Percentiles rank a stretch among this genome's conserved stretches.
Conservation (phyloP, 2,888 invertebrate species). For the Thumatha senex region DNA sequence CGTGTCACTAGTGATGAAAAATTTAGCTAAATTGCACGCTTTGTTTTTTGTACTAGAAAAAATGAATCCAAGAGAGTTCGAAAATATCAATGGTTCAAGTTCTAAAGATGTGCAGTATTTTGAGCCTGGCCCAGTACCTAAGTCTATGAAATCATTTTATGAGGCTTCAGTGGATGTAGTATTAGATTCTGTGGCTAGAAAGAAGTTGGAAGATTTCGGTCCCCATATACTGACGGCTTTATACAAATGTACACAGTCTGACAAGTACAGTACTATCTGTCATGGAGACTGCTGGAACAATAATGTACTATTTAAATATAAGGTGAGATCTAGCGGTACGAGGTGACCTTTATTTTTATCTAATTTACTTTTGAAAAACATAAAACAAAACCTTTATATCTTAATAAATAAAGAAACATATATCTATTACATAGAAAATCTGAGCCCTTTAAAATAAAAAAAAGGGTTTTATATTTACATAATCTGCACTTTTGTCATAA, state of each 20-base stretch:
- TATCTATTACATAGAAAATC: background rate
- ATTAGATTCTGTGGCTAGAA: conserved; percentile 41
- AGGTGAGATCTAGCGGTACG: conserved; percentile 38
- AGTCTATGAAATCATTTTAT: conserved; percentile 53
- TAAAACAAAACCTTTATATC: too few relatives aligned
- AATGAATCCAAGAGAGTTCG: conserved; percentile 46
- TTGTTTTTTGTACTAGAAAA: conserved; percentile 56
- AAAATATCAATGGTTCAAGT: conserved; percentile 46
- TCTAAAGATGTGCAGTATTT: conserved; percentile 58
- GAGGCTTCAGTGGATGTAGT: conserved; percentile 57
- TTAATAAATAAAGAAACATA: background rate
- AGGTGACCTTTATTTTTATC: background rate
- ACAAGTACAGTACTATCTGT: conserved; percentile 54
- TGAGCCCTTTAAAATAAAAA: background rate
- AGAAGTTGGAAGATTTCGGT: conserved; percentile 46
- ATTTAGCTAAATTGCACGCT: conserved; percentile 66
- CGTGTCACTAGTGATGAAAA: conserved; percentile 54
- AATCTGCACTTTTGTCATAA: background rate
- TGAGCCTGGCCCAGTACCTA: conserved; percentile 47
- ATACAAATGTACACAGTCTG: conserved; percentile 51
- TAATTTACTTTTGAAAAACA: background rate
- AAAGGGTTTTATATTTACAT: background rate
- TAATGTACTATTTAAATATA: conserved; percentile 58
- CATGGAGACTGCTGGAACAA: conserved; percentile 72
- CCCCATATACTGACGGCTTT: conserved; percentile 51